Percentiles rank a stretch among this genome's conserved stretches.
phyloP scores from a whole-genome alignment of 2,797 vertebrate genomes.

The Loriculus beryllinus region DNA sequence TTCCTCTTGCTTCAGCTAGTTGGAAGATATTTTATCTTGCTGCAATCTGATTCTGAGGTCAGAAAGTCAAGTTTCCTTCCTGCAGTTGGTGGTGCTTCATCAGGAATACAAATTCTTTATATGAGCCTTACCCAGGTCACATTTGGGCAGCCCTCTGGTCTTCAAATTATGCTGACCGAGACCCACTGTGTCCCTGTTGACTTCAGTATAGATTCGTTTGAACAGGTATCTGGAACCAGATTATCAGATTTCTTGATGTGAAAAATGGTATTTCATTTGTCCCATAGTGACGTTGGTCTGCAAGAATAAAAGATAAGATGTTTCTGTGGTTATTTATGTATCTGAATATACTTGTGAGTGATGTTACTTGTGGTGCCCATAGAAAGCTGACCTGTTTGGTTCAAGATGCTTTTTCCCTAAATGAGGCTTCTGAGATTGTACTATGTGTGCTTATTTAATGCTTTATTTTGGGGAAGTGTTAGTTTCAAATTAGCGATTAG shows the following conservation, averaged over 20 bases:
- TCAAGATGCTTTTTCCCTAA: background rate
- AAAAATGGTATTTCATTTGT: background rate
- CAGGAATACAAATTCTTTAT: background rate
- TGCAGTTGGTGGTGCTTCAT: background rate
- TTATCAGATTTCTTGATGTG: background rate
- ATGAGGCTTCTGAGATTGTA: background rate
- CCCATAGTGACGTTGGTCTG: background rate
- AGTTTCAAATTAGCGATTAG: slow-evolving; percentile 43
- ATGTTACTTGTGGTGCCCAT: background rate
- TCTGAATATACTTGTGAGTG: background rate
- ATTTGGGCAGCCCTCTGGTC: background rate
- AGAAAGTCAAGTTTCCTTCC: background rate
- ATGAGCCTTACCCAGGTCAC: background rate
- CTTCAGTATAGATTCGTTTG: background rate
- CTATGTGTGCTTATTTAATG: background rate
- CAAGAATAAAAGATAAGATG: background rate
- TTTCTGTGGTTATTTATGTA: background rate
- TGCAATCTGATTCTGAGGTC: background rate
- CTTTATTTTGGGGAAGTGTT: slow-evolving; percentile 44
- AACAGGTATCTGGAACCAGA: background rate
- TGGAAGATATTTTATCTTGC: background rate
- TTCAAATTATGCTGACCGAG: background rate
- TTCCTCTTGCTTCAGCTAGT: background rate
- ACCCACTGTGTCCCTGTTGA: background rate
- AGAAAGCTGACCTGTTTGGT: background rate